These are phyloP conservation scores for Brachylomia viminalis DNA, from an alignment of 2,888 invertebrate genomes.

Conservation along the genomic window DNA sequence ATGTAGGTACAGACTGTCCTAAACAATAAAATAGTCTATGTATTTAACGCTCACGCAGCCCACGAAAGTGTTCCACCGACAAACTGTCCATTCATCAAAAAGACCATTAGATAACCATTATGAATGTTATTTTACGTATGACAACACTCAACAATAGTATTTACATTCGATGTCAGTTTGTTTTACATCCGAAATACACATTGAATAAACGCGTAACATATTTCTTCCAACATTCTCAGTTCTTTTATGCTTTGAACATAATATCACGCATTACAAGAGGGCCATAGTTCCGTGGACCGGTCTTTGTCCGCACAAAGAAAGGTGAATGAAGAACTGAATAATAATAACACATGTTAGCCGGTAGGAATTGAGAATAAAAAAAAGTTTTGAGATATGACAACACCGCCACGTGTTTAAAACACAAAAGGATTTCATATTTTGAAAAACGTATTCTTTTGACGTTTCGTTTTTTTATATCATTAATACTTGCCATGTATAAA, in stretches of 20 bases:
- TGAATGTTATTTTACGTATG: slow-evolving; percentile 85
- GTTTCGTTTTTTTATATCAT: slow-evolving; percentile 69
- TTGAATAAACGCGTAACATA: slow-evolving; percentile 88
- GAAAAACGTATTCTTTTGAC: slow-evolving; percentile 76
- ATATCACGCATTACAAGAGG: slow-evolving; percentile 85
- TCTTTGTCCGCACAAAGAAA: slow-evolving; percentile 85
- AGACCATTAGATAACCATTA: slow-evolving; percentile 87
- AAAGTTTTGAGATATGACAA: slow-evolving; percentile 84
- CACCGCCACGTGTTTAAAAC: slow-evolving; percentile 85
- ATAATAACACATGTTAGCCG: slow-evolving; percentile 86
- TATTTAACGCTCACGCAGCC: slow-evolving; percentile 59
- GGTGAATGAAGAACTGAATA: slow-evolving; percentile 87
- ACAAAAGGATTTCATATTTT: slow-evolving; percentile 79
- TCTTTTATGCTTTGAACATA: slow-evolving; percentile 85
- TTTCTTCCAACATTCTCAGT: slow-evolving; percentile 85
- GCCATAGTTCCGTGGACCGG: slow-evolving; percentile 85
- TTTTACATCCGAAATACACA: slow-evolving; percentile 89
- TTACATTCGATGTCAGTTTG: slow-evolving; percentile 90
- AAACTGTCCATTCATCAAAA: slow-evolving; percentile 80
- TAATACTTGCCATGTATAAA: slow-evolving; percentile 45
- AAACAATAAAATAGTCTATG: slow-evolving; percentile 37
- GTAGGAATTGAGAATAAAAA: slow-evolving; percentile 80
- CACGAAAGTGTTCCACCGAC: slow-evolving; percentile 72
- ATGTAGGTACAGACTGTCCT: too few species aligned
- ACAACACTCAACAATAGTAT: slow-evolving; percentile 89